These are phyloP conservation scores for Taenioides sp. DNA, from an alignment of 2,797 vertebrate species.

Conservation along the genomic window DNA sequence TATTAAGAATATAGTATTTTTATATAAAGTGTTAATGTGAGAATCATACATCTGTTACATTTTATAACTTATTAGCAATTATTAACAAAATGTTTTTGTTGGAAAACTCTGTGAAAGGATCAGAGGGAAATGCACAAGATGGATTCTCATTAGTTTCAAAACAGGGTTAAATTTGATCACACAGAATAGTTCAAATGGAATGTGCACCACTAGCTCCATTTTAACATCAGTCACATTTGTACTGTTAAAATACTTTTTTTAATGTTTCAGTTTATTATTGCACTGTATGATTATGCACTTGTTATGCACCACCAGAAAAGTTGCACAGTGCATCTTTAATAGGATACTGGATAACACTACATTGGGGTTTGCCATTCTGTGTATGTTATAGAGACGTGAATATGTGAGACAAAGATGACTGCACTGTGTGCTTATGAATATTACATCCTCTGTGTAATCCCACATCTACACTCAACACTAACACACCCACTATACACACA, in stretches of 20 bases:
- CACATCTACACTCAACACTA: conserved; percentile 27
- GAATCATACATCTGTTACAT: too few relatives aligned
- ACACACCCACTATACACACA: conserved; percentile 6
- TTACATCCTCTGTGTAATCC: conserved; percentile 43
- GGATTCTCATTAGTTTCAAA: too few relatives aligned
- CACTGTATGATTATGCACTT: too few relatives aligned
- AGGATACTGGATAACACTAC: not conserved
- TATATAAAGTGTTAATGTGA: too few relatives aligned
- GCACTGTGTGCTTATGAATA: conserved; percentile 41
- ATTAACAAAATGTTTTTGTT: too few relatives aligned
- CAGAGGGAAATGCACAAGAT: too few relatives aligned
- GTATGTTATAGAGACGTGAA: not conserved
- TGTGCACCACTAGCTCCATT: not conserved
- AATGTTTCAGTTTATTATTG: too few relatives aligned
- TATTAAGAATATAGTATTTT: too few relatives aligned
- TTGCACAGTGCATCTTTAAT: too few relatives aligned
- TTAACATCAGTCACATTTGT: not conserved
- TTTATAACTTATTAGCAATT: too few relatives aligned
- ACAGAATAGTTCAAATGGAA: not conserved
- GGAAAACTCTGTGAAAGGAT: too few relatives aligned
- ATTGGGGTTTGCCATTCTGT: not conserved
- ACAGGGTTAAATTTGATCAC: not conserved
- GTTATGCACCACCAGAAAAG: not conserved
- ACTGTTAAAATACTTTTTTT: not conserved
- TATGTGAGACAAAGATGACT: conserved; percentile 11